phyloP scores from a whole-genome alignment of 1,140 invertebrate species.

The Andricus grossulariae region DNA sequence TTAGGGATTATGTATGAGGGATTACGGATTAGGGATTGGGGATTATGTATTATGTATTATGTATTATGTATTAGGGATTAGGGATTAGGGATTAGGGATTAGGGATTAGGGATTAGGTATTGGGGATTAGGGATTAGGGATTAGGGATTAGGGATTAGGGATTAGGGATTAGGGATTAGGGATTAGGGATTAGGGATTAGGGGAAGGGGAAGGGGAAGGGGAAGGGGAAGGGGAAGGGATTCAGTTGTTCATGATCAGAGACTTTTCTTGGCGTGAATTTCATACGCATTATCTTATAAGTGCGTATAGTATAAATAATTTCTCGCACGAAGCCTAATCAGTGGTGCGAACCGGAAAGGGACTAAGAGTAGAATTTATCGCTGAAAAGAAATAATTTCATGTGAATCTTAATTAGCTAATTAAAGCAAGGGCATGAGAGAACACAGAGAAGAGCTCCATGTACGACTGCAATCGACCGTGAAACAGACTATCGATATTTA shows the following conservation, averaged over 20 bases:
- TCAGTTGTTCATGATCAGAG: slow-evolving; percentile 15
- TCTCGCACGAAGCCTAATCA: not conserved
- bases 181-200: no score
- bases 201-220: not conserved
- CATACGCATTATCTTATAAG: slow-evolving; percentile 2
- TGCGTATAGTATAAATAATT: not conserved
- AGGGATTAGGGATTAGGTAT: no score
- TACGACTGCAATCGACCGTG: slow-evolving; percentile 26
- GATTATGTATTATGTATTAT: no score
- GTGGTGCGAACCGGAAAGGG: not conserved
- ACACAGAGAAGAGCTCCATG: slow-evolving; percentile 11
- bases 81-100: no score
- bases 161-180: no score
- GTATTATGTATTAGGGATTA: no score
- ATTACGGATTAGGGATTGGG: not conserved
- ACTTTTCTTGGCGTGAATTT: not conserved
- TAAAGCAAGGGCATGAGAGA: slow-evolving; percentile 13
- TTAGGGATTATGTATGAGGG: no score
- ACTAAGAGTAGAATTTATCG: not conserved
- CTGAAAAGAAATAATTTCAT: slow-evolving; percentile 13
- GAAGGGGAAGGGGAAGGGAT: not conserved
- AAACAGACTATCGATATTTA: slow-evolving; percentile 27
- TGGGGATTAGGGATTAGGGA: no score
- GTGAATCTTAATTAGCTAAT: slow-evolving; percentile 30
- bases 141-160: no score